These are phyloP conservation scores for Zootoca vivipara DNA, from an alignment of 2,113 vertebrate genomes.

Conservation along the genomic window DNA sequence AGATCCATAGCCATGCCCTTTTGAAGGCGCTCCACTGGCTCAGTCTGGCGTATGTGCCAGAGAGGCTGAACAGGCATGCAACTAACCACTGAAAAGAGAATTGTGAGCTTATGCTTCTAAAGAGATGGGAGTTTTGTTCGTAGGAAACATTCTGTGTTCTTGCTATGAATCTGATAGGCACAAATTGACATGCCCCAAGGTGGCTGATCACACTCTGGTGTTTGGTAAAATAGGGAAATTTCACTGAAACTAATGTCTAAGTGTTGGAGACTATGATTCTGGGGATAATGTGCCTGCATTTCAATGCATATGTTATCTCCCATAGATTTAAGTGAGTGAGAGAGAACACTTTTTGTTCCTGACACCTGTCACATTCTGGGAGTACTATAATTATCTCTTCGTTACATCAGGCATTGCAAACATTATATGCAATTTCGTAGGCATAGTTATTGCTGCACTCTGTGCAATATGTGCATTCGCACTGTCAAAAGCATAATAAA, in stretches of 20 bases:
- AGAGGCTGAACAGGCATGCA: background rate
- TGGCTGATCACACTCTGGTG: accelerated
- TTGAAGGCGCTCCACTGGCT: background rate
- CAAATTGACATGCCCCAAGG: accelerated
- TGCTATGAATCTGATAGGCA: accelerated
- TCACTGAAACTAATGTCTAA: background rate
- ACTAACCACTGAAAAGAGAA: background rate
- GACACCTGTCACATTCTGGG: background rate
- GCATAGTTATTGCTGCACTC: background rate
- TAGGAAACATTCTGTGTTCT: accelerated
- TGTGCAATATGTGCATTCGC: accelerated
- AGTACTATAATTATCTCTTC: constrained; percentile 3
- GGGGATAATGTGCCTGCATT: background rate
- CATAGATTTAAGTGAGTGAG: accelerated
- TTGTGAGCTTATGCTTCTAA: background rate
- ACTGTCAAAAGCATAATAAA: background rate
- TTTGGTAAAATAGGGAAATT: background rate
- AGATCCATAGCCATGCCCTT: background rate
- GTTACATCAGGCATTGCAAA: background rate
- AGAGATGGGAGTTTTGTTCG: background rate
- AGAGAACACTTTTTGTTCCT: background rate
- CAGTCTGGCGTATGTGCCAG: background rate
- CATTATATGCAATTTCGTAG: background rate
- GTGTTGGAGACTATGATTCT: background rate
- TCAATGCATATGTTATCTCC: background rate